Evolutionary conservation across 2,113 vertebrate species (phyloP), one percentile per base, ranked within the genome.

Genomic region (Vidua macroura): DNA sequence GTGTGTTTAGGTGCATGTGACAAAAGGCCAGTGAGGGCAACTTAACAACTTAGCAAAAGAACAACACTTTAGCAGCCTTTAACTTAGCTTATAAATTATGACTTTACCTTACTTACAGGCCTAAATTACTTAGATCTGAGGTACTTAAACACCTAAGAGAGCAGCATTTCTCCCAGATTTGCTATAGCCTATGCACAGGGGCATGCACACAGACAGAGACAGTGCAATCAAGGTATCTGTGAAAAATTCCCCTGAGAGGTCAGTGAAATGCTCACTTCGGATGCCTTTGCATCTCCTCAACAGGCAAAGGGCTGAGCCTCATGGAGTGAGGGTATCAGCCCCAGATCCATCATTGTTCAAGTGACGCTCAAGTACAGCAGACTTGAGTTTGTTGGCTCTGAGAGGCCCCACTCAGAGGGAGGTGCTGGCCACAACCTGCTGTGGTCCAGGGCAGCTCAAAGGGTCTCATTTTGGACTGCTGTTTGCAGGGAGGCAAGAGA

Each of bases 261-360:
- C n/a, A 22, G 53, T 37, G 63, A 68, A 77, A 68, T 8, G 7
- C 31, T 67, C 17, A 12, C 9, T 52, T 20, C 14, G 23, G 22
- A 15, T 33, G 22, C 46, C 13, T 59, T 52, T 44, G 14, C 33
- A 15, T 52, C 33, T 35, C 33, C 37, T 22, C 37, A 27, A 22
- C 1, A 17, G 53, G 33, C 1, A 0, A 43, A 86, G 21, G 35
- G 22, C 11, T 31, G 44, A 68, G 46, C 37, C 72, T 59, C 39
- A 8, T 13, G 10, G 28, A 33, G 15, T 10, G 19, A 56, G 30
- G 24, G 5, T n/a, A 11, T 43, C 35, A 41, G 15, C 43, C 35
- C 60, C 41, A 30, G 20, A 17, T 18, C 24, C 52, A 28, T 11
- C 1, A 6, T 21, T 0, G 0, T 21, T 30, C 4, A 2, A 2